Conservation (phyloP, 2,113 vertebrate genomes). For the Fukomys damarensis region DNA sequence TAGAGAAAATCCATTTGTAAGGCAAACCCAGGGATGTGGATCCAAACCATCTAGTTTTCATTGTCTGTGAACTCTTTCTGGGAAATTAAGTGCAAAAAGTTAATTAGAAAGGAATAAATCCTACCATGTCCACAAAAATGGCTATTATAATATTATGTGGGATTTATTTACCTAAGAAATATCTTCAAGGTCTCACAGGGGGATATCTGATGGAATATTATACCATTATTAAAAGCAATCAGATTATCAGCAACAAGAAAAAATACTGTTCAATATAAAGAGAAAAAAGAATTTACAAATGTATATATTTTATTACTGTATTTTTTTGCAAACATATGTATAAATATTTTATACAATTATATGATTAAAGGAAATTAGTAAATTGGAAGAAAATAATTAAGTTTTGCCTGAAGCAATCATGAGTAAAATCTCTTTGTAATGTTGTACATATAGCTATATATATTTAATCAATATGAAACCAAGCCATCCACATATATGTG, state of each 20-base stretch:
- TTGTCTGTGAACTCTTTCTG: background rate
- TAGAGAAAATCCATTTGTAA: background rate
- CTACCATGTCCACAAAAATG: slow-evolving; percentile 12
- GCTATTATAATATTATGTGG: background rate
- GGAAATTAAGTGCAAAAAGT: slow-evolving; percentile 27
- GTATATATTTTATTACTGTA: background rate
- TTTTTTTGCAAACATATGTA: background rate
- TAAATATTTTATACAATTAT: slow-evolving; percentile 48
- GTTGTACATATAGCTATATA: background rate
- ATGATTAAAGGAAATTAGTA: background rate
- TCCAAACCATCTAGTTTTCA: background rate
- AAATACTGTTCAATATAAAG: slow-evolving; percentile 8
- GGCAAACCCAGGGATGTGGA: background rate
- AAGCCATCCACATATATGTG: background rate
- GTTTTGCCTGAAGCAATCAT: background rate
- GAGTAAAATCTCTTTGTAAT: slow-evolving; percentile 6
- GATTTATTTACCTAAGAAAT: slow-evolving; percentile 25
- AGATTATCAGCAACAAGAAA: background rate
- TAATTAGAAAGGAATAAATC: slow-evolving; percentile 1
- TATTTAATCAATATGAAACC: background rate
- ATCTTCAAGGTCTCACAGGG: background rate
- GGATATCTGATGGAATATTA: background rate
- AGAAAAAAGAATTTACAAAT: background rate
- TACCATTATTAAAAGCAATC: background rate
- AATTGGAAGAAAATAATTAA: background rate